Base-by-base conservation (phyloP, 1,140 invertebrate species). In the Medauroidea extradentata region DNA sequence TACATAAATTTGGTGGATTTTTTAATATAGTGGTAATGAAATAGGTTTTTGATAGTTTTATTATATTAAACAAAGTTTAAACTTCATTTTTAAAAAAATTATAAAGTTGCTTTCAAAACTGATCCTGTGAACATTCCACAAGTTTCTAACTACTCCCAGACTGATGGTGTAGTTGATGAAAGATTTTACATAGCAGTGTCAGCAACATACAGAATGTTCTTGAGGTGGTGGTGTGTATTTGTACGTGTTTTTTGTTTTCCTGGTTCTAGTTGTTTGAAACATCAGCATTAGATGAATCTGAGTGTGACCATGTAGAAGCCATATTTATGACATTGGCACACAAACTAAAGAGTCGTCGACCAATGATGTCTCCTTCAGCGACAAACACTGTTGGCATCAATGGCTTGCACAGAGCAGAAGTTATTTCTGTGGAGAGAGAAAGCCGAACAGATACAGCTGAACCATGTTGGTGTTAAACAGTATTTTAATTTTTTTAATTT, bases 261-360 rank as follows among this genome's bases (percentile, higher is more conserved):
- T 70, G 76, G 66, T 71, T 71, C 50, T 68, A 84, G 74, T 73
- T 90, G 41, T 91, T 91, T 74, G 90, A 92, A 73, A 92, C 89
- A 9, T 91, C 89, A 13, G 88, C 89, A 0, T 81, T 85, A 61
- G 78, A 89, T 67, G 89, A 92, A 67, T 83, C 82, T 9, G 83
- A 89, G 66, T 83, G 83, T 61, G 83, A 91, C 71, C 89, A 90
- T 71, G 86, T 93, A 24, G 88, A 92, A 68, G 85, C 88, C 0
- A 92, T 93, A 65, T 93, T 93, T 71, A 78, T 91, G 79, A 92
- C 89, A 0, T 71, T 93, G 19, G 89, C 89, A 14, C 88, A 91
- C 71, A 89, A 89, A 69, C 70, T 90, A 21, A 85, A 86, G 68
- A 82, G 80, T 60, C 81, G 81, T 38, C 85, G 84, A 67, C 81